Conservation (phyloP, 2,888 invertebrate species). For the Linyphia triangularis region DNA sequence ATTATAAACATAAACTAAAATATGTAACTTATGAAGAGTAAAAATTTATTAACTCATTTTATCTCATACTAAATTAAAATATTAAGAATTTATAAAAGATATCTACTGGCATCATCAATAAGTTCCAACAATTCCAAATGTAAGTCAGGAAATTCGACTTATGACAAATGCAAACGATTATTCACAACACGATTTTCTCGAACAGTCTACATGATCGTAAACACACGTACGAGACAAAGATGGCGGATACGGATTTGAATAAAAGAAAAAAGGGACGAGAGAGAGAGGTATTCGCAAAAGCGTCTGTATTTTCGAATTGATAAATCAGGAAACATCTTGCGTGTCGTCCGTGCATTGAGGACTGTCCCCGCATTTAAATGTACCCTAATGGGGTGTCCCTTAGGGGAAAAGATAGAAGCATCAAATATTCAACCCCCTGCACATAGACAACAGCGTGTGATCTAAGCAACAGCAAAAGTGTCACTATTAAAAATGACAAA, state of each 20-base stretch:
- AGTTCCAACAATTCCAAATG: too few relatives aligned
- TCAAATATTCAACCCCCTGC: neutral
- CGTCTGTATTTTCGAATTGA: slow-evolving; percentile 53
- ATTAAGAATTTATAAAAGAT: too few relatives aligned
- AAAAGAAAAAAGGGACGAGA: slow-evolving; percentile 26
- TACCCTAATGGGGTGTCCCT: slow-evolving; percentile 44
- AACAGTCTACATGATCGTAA: slow-evolving; percentile 65
- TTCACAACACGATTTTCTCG: slow-evolving; percentile 36
- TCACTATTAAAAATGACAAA: neutral
- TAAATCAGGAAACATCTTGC: slow-evolving; percentile 68
- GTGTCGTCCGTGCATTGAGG: slow-evolving; percentile 28
- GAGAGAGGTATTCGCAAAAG: slow-evolving; percentile 21
- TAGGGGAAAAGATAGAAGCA: too few relatives aligned
- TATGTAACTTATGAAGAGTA: too few relatives aligned
- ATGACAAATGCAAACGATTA: neutral
- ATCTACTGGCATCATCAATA: too few relatives aligned
- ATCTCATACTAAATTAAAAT: too few relatives aligned
- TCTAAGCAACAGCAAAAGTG: neutral
- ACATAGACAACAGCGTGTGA: neutral
- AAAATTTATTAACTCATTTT: too few relatives aligned
- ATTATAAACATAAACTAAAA: too few relatives aligned
- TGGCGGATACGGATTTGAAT: slow-evolving; percentile 54
- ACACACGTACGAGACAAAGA: slow-evolving; percentile 5
- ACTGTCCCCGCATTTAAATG: slow-evolving; percentile 65
- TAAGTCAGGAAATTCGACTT: too few relatives aligned